Conservation (phyloP, 2,113 vertebrate species). For the Melanocharis versteri region DNA sequence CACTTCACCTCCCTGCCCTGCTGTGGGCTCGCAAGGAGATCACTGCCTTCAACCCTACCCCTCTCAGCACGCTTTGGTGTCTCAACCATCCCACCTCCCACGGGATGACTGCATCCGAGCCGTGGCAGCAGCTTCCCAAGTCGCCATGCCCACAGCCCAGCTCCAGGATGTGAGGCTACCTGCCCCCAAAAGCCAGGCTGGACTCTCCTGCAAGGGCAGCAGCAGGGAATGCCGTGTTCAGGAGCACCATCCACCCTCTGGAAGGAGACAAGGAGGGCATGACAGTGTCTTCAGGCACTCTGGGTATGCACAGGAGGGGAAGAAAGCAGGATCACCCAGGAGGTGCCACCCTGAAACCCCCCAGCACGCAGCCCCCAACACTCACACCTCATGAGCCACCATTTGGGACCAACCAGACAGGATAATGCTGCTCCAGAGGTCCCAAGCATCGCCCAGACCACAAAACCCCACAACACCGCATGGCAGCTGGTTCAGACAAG, state of each 20-base stretch:
- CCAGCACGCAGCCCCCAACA: fast-evolving
- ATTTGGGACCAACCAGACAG: background rate
- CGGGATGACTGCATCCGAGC: fast-evolving
- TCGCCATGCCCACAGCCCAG: background rate
- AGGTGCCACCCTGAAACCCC: background rate
- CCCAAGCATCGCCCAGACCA: background rate
- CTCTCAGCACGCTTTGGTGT: background rate
- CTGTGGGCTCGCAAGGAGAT: fast-evolving
- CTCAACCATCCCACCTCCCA: background rate
- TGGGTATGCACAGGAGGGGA: background rate
- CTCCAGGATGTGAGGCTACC: fast-evolving
- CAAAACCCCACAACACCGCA: fast-evolving
- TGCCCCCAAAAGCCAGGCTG: fast-evolving
- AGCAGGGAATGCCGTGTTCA: background rate
- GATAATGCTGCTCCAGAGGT: background rate
- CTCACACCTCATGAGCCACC: background rate
- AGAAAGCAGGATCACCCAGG: background rate
- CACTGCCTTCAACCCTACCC: background rate
- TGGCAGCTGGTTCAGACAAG: background rate
- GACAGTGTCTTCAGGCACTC: background rate
- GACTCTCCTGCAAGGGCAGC: background rate
- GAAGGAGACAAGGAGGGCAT: background rate
- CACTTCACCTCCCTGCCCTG: background rate
- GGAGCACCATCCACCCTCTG: background rate
- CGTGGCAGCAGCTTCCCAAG: background rate